Base-by-base conservation (phyloP, 2,113 vertebrate genomes). In the Origma solitaria region DNA sequence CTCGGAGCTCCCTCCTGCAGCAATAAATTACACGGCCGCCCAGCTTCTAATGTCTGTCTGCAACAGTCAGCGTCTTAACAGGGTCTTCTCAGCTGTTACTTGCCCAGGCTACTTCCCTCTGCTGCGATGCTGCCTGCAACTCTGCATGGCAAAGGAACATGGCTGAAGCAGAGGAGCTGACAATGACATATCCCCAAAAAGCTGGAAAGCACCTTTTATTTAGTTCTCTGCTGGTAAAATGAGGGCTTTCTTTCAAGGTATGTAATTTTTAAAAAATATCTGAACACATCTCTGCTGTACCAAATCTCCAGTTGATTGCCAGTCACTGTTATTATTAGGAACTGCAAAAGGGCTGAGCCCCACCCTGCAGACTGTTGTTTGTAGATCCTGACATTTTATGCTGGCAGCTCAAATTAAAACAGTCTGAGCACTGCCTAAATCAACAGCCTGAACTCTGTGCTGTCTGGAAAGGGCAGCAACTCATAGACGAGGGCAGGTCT, bases 291-390 rank as follows among this genome's bases (percentile, higher is more conserved):
- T 49, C 22, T 75, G 37, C 64, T 83, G 54, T 49, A 38, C 62
- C 66, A 47, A 76, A 84, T 30, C 65, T 93, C 78, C 31, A 62
- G 28, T 13, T 18, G 16, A 76, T 13, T 64, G 60, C 38, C 95
- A 97, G 93, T 24, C 91, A 71, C 64, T 84, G 86, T 92, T 97
- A 92, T 96, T 92, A 77, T 90, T 92, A 97, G 86, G 72, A 47
- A 79, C 40, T 66, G 66, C 78, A 65, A 77, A 76, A 58, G 44
- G 38, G 17, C 61, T 64, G 38, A 81, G 53, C 80, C 88, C 81
- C 82, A 87, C 93, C 95, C 76, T 47, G 28, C 69, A 91, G 80
- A 75, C 57, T 69, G 78, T 73, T 93, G 86, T 51, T 71, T 82
- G 82, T 92, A 71, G n/a, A 86, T 82, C 33, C 53, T 81, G 60